Evolutionary conservation across 1,140 invertebrate species (phyloP).

Genomic region (Papilio polytes): DNA sequence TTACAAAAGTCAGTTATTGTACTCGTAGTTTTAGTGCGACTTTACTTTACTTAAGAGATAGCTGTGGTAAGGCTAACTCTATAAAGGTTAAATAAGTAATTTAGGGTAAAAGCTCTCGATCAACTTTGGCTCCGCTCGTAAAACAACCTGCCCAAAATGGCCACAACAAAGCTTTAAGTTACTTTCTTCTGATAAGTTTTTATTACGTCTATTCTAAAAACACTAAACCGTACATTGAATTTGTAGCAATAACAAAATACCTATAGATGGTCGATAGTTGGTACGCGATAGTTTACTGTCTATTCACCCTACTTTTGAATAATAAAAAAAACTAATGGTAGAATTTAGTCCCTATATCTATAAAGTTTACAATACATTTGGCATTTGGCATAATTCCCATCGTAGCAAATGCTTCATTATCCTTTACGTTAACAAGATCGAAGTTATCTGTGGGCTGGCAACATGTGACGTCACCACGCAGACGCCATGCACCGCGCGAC

Average conservation of each 20-base stretch:
- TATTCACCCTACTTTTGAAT: too few relatives aligned
- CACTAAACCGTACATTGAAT: not conserved
- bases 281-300: too few relatives aligned
- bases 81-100: slow-evolving; percentile 19
- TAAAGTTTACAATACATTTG: too few relatives aligned
- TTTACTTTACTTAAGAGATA: not conserved
- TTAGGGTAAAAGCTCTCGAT: slow-evolving; percentile 12
- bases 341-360: too few relatives aligned
- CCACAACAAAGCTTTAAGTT: not conserved
- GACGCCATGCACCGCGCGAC: slow-evolving; percentile 26
- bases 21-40: not conserved
- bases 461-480: slow-evolving; percentile 18
- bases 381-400: not conserved
- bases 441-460: not conserved
- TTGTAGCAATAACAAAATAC: too few relatives aligned
- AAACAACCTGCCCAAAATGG: slow-evolving; percentile 12
- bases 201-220: not conserved
- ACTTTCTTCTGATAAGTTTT: not conserved
- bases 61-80: not conserved
- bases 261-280: too few relatives aligned
- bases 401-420: not conserved
- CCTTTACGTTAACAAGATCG: not conserved
- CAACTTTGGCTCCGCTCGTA: not conserved
- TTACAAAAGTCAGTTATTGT: not conserved
- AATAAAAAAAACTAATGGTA: too few relatives aligned